Conservation (phyloP, 2,797 vertebrate genomes). For the Sebastes flavidus region DNA sequence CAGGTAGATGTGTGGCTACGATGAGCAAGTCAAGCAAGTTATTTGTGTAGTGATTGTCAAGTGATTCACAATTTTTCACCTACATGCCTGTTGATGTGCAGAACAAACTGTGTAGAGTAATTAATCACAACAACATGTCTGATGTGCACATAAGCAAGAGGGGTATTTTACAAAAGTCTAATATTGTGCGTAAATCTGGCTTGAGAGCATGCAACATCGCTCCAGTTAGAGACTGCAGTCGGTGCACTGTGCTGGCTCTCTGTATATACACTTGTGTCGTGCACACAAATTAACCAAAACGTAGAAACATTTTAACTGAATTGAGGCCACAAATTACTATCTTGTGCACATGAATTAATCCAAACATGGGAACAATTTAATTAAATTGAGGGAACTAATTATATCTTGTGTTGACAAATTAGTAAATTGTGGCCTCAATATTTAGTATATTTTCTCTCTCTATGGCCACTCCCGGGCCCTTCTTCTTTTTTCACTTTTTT, state of each 20-base stretch:
- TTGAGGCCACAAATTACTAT: too few relatives aligned
- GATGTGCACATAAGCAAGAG: not conserved
- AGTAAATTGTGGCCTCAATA: not conserved
- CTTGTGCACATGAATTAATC: too few relatives aligned
- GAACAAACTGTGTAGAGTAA: not conserved
- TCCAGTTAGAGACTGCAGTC: too few relatives aligned
- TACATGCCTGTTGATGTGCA: not conserved
- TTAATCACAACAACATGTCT: not conserved
- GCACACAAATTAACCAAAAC: too few relatives aligned
- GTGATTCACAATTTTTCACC: not conserved
- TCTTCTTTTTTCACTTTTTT: not conserved
- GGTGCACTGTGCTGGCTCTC: too few relatives aligned
- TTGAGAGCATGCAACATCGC: too few relatives aligned
- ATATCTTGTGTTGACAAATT: not conserved
- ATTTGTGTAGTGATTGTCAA: not conserved
- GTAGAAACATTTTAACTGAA: rapidly evolving
- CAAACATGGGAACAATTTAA: not conserved
- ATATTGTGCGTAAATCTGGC: too few relatives aligned
- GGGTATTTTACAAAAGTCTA: too few relatives aligned
- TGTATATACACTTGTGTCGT: too few relatives aligned
- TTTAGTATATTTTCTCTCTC: not conserved
- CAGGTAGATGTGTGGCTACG: not conserved
- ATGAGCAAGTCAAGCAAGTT: not conserved
- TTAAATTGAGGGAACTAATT: not conserved
- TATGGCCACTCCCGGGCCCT: not conserved